Conservation (phyloP, 2,888 invertebrate species). For the Xestoiulus laeticollis region DNA sequence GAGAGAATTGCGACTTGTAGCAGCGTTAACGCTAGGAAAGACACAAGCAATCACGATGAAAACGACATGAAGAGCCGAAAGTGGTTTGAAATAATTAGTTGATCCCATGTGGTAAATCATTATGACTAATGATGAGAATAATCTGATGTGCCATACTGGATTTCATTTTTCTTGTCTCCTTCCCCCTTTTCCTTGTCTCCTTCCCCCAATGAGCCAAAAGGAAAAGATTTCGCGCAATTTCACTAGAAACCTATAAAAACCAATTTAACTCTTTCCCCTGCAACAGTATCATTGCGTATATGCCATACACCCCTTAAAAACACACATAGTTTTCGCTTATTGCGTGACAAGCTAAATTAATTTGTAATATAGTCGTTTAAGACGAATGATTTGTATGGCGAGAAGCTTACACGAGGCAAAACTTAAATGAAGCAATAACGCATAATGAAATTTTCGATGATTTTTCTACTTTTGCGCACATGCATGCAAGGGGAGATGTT, state of each 20-base stretch:
- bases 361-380: conserved; percentile 6
- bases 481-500: not conserved
- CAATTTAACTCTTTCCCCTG: conserved; percentile 11
- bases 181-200: not conserved
- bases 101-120: conserved; percentile 53
- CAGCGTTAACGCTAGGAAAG: conserved; percentile 31
- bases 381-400: conserved; percentile 20
- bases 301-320: not conserved
- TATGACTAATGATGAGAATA: conserved; percentile 51
- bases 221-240: conserved; percentile 35
- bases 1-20: conserved; percentile 25
- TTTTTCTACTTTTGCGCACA: not conserved
- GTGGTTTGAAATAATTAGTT: conserved; percentile 53
- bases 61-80: conserved; percentile 49
- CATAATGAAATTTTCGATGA: conserved; percentile 36
- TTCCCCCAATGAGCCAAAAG: not conserved
- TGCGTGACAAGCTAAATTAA: conserved; percentile 31
- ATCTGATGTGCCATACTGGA: conserved; percentile 47
- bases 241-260: conserved; percentile 38
- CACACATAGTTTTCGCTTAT: conserved; percentile 20
- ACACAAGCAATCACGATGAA: conserved; percentile 42
- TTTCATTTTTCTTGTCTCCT: conserved; percentile 30
- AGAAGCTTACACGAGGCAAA: not conserved
- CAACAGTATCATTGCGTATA: not conserved
- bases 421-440: conserved; percentile 10